Evolutionary conservation across 2,888 invertebrate genomes (phyloP).

Genomic region (Cristatella mucedo): DNA sequence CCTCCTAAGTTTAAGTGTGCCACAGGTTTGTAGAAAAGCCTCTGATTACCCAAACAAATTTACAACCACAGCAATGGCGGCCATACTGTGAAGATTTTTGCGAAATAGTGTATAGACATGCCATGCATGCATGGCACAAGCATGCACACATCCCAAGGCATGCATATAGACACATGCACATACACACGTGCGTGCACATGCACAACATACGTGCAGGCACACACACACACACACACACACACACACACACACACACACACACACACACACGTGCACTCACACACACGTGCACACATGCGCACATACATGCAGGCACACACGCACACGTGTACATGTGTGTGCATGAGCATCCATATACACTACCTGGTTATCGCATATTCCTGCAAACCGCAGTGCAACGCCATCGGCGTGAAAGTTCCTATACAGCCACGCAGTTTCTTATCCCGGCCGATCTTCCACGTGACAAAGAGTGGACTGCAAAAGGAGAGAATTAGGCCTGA

Average conservation of each 20-base stretch:
- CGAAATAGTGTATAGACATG: too few species aligned
- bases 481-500: conserved; percentile 6
- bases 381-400: conserved; percentile 76
- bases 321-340: neutral
- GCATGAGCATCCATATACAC: neutral
- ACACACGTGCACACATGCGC: conserved; percentile 3
- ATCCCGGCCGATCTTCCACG: conserved; percentile 95
- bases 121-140: too few species aligned
- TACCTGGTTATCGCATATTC: conserved; percentile 86
- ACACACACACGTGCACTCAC: conserved; percentile 7
- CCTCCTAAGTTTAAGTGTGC: too few species aligned
- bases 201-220: too few species aligned
- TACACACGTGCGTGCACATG: too few species aligned
- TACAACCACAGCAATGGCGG: too few species aligned
- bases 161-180: too few species aligned
- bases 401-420: conserved; percentile 93
- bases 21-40: too few species aligned
- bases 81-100: too few species aligned
- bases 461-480: conserved; percentile 74
- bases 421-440: conserved; percentile 90
- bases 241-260: conserved; percentile 11
- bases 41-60: too few species aligned
- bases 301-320: neutral
- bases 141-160: too few species aligned
- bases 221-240: conserved; percentile 11